Evolutionary conservation across 1,140 invertebrate genomes (phyloP).

Genomic region (Leptinotarsa texana): DNA sequence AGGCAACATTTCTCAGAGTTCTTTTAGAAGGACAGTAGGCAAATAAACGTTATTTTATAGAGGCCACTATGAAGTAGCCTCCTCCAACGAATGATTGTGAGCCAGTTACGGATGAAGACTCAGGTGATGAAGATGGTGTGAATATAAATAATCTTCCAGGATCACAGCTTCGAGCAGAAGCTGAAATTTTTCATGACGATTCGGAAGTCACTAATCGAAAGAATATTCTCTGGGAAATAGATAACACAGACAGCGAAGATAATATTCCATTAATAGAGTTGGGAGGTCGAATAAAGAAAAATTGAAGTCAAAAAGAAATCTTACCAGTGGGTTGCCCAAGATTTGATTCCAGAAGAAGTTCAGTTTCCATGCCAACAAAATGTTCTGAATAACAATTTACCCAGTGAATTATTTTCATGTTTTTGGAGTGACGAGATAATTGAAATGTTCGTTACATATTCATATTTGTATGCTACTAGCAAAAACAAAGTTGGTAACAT

Average conservation of each 20-base stretch:
- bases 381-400: background rate
- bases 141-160: conserved; percentile 34
- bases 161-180: conserved; percentile 16
- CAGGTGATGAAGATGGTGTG: conserved; percentile 34
- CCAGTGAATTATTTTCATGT: background rate
- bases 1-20: no score
- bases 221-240: background rate
- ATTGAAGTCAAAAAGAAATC: background rate
- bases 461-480: no score
- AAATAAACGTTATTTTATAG: no score
- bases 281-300: background rate
- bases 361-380: background rate
- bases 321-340: background rate
- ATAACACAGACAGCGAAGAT: background rate
- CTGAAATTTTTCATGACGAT: background rate
- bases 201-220: background rate
- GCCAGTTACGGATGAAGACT: conserved; percentile 34
- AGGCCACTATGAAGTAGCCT: no score
- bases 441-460: background rate
- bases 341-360: background rate
- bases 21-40: no score
- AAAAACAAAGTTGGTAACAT: background rate
- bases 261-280: background rate
- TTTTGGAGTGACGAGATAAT: background rate
- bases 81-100: conserved; percentile 30